Evolutionary conservation across 2,888 invertebrate genomes (phyloP), one percentile per base, ranked within the genome.

Genomic region (Sericinus montela): DNA sequence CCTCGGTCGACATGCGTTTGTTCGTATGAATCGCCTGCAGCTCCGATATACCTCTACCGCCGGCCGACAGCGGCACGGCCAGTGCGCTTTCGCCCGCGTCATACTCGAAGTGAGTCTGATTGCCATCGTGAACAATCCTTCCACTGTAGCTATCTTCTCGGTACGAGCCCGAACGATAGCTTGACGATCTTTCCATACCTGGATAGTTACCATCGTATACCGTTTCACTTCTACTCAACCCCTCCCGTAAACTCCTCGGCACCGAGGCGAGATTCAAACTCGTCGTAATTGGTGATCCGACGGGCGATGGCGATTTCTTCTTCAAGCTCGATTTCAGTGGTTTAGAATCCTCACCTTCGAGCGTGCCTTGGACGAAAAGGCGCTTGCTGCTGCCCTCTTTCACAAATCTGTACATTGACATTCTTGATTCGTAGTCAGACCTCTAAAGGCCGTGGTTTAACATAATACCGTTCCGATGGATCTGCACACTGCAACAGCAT

Each of bases 391-490:
- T 79, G 54, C 73, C 73, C 74, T 94, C 94, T 80, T 94, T 93
- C 57, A 94, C 93, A 82, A 95, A 95, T 75, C 94, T 92, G 78
- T 95, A 95, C 92, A 95, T 94, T 62, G 91, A 91, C 92, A 92
- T 92, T 63, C 59, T 77, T 59, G 67, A 68, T 75, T 66, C 70
- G 67, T 64, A 60, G 62, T 65, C 60, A 71, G 71, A 62, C 76
- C 76, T 74, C 72, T 62, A 69, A 65, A 62, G 75, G 78, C 74
- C 72, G 60, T 56, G 55, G 65, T 63, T 63, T 59, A 68, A 71
- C 86, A 86, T 84, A 75, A 74, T 77, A 78, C 63, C 65, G 65
- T 65, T 65, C 68, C 52, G 56, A 46, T 51, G 38, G 50, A 53
- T 62, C 55, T 62, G 56, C 68, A 67, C 69, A 68, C 80, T 81